phyloP scores from a whole-genome alignment of 2,888 invertebrate genomes.

The Xestia c-nigrum region DNA sequence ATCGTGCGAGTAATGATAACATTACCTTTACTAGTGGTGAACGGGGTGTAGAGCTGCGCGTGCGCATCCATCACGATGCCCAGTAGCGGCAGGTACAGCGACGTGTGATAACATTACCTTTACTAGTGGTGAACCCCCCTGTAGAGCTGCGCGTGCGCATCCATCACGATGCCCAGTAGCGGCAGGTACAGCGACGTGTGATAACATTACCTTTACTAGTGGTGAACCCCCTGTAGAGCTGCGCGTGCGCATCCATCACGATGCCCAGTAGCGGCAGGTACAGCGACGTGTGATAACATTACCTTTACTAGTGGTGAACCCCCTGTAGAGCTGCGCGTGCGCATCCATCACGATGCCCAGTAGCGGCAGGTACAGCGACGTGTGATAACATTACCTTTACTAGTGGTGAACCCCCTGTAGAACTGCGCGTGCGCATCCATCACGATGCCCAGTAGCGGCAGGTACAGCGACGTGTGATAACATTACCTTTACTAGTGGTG shows the following conservation, averaged over 20 bases:
- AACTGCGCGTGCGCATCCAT: constrained; percentile 96
- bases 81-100: constrained; percentile 96
- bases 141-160: constrained; percentile 95
- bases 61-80: constrained; percentile 96
- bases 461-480: constrained; percentile 93
- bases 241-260: constrained; percentile 95
- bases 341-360: constrained; percentile 96
- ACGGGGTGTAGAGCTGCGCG: constrained; percentile 94
- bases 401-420: constrained; percentile 91
- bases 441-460: constrained; percentile 96
- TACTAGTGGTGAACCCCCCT: constrained; percentile 90
- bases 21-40: constrained; percentile 81
- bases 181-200: constrained; percentile 96
- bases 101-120: constrained; percentile 86
- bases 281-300: constrained; percentile 91
- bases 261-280: constrained; percentile 97
- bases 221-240: constrained; percentile 93
- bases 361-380: constrained; percentile 97
- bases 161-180: constrained; percentile 95
- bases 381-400: constrained; percentile 78
- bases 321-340: constrained; percentile 94
- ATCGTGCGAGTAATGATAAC: too few species aligned
- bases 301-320: constrained; percentile 86
- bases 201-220: constrained; percentile 76
- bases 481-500: constrained; percentile 79